Percentiles rank a stretch among this genome's conserved stretches.
Conservation (phyloP, 2,113 vertebrate genomes). For the Formicarius rufipectus region DNA sequence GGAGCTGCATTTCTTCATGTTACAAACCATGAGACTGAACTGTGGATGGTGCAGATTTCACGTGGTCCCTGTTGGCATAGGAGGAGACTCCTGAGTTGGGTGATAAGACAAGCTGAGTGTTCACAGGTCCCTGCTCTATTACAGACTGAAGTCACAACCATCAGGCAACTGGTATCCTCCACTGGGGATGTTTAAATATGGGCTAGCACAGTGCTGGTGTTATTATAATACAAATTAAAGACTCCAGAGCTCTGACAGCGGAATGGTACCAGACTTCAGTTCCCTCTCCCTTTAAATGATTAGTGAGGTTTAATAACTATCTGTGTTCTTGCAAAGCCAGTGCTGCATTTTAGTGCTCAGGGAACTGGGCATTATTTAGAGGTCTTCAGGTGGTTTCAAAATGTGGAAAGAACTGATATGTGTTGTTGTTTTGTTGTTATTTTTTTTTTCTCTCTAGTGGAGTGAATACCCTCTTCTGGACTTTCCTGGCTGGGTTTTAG, state of each 20-base stretch:
- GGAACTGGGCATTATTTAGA: background rate
- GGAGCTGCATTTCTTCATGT: background rate
- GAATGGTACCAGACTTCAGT: background rate
- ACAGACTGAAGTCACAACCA: background rate
- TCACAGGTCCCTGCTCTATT: background rate
- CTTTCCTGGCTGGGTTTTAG: background rate
- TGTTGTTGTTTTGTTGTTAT: background rate
- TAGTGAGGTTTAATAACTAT: background rate
- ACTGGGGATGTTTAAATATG: background rate
- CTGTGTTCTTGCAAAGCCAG: background rate
- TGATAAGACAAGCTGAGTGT: background rate
- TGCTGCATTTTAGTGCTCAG: background rate
- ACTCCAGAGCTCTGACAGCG: background rate
- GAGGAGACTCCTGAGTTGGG: background rate
- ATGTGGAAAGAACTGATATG: background rate
- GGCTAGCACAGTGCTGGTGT: background rate
- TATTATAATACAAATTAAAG: slow-evolving; percentile 14
- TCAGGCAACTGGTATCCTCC: background rate
- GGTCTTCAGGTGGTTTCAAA: background rate
- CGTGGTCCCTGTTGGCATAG: fast-evolving
- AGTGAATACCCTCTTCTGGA: background rate
- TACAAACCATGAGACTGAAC: background rate
- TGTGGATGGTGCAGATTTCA: background rate
- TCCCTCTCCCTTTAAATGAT: background rate
- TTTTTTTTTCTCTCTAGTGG: background rate